These are phyloP conservation scores for Mastomys coucha DNA, from an alignment of 2,113 vertebrate species.

Conservation along the genomic window DNA sequence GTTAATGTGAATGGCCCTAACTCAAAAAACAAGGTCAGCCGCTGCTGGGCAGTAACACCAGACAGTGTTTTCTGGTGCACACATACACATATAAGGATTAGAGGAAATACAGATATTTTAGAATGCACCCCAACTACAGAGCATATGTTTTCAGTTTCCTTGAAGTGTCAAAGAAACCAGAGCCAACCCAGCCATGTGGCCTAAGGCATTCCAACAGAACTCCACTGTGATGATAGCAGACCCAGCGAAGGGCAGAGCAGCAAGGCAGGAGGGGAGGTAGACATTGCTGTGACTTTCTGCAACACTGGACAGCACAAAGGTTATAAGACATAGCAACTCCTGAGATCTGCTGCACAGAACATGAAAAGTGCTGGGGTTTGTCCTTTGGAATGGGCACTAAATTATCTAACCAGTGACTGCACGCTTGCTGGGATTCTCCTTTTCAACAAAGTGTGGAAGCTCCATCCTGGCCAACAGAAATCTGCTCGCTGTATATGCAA, in stretches of 20 bases:
- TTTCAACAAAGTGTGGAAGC: constrained; percentile 15
- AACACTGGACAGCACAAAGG: constrained; percentile 54
- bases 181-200: not conserved
- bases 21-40: not conserved
- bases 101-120: not conserved
- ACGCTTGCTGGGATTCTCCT: constrained; percentile 53
- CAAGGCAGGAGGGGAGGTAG: constrained; percentile 44
- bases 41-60: not conserved
- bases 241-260: not conserved
- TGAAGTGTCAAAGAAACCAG: not conserved
- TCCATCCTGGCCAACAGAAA: constrained; percentile 67
- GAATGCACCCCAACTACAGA: not conserved
- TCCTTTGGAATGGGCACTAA: constrained; percentile 61
- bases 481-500: constrained; percentile 75
- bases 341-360: constrained; percentile 64
- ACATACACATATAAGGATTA: not conserved
- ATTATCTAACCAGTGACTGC: constrained; percentile 74
- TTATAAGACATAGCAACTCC: constrained; percentile 62
- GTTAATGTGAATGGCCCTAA: not conserved
- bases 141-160: not conserved
- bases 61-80: not conserved
- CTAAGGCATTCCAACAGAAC: not conserved
- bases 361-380: constrained; percentile 62
- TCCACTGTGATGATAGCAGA: not conserved
- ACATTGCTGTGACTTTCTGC: constrained; percentile 55